These are phyloP conservation scores for Girardinus metallicus DNA, from an alignment of 2,797 vertebrate genomes.

Conservation along the genomic window DNA sequence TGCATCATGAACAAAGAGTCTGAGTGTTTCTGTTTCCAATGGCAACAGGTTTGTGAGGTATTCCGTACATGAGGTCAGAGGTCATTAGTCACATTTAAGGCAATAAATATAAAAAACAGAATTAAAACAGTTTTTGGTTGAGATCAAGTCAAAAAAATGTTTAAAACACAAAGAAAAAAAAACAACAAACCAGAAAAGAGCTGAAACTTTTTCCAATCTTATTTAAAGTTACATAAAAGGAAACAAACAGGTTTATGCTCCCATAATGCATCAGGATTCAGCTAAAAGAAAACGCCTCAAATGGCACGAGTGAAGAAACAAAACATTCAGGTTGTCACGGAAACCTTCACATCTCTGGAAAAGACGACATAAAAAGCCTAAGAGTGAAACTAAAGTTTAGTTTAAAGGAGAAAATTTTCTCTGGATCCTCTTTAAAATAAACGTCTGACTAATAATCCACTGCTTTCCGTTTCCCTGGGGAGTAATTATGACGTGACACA, in stretches of 20 bases:
- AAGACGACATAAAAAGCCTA: background rate
- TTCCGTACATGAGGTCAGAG: conserved; percentile 67
- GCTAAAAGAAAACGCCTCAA: conserved; percentile 41
- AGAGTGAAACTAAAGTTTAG: too few species aligned
- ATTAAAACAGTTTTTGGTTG: conserved; percentile 12
- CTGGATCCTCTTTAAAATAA: background rate
- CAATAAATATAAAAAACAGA: conserved; percentile 16
- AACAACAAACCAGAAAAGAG: conserved; percentile 11
- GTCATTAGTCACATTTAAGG: conserved; percentile 40
- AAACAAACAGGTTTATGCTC: background rate
- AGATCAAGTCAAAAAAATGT: conserved; percentile 14
- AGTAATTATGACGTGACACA: background rate
- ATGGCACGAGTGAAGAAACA: conserved; percentile 63
- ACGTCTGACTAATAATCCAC: background rate
- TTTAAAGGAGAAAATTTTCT: background rate
- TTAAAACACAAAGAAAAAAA: conserved; percentile 16
- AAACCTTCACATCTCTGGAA: background rate
- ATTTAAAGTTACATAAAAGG: conserved; percentile 24
- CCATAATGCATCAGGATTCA: conserved; percentile 24
- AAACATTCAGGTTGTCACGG: conserved; percentile 39
- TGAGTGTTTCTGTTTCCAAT: too few species aligned
- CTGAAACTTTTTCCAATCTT: conserved; percentile 40
- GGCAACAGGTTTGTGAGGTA: conserved; percentile 67
- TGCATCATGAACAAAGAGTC: too few species aligned
- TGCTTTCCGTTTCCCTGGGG: background rate